Evolutionary conservation across 2,797 vertebrate genomes (phyloP).

Genomic region (Malurus leucopterus): DNA sequence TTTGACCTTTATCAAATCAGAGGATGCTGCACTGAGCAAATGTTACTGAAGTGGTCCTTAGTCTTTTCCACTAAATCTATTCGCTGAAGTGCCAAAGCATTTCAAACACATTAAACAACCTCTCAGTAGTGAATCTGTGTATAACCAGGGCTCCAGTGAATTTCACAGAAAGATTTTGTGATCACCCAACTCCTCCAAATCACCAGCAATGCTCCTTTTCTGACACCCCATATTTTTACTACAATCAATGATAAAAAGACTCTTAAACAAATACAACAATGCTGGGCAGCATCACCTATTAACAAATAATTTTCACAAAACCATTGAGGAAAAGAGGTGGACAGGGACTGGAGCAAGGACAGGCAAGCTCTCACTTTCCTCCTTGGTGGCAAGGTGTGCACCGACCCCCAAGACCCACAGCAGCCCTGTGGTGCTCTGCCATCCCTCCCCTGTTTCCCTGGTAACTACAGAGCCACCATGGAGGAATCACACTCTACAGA

Average conservation of each 20-base stretch:
- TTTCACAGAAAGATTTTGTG: background rate
- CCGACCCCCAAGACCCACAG: background rate
- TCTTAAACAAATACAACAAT: background rate
- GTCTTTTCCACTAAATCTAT: background rate
- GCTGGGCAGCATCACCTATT: background rate
- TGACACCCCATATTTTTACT: background rate
- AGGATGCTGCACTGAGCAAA: background rate
- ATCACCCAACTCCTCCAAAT: background rate
- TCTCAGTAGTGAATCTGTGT: background rate
- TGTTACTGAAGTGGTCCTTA: background rate
- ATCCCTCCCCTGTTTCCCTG: slow-evolving; percentile 53
- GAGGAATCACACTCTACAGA: slow-evolving; percentile 23
- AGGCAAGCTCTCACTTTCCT: background rate
- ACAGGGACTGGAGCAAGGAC: background rate
- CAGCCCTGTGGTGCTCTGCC: background rate
- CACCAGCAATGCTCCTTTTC: background rate
- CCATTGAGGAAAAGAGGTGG: background rate
- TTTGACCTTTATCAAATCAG: background rate
- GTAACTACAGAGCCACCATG: slow-evolving; percentile 55
- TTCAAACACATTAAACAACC: background rate
- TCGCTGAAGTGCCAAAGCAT: background rate
- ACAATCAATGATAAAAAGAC: background rate
- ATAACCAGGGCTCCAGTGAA: background rate
- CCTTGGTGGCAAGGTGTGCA: background rate
- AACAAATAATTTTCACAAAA: background rate